Conservation (phyloP, 2,888 invertebrate species). For the Muscina levida region DNA sequence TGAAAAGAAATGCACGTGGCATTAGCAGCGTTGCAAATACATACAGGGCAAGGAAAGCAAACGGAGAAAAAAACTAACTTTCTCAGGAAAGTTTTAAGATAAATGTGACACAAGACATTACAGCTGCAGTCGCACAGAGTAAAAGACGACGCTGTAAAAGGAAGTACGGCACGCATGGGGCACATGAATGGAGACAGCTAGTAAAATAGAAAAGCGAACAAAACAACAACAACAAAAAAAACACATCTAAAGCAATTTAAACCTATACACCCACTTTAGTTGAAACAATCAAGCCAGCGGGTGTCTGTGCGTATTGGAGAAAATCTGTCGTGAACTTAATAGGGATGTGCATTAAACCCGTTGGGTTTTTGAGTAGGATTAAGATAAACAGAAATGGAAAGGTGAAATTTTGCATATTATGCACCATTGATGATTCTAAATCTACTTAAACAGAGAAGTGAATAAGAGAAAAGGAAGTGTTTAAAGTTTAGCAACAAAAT, state of each 20-base stretch:
- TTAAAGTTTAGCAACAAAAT: too few species aligned
- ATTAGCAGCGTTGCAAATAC: neutral
- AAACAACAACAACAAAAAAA: too few species aligned
- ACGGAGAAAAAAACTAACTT: conserved; percentile 58
- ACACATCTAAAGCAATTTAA: conserved; percentile 57
- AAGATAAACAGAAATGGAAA: too few species aligned
- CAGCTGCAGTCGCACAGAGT: conserved; percentile 62
- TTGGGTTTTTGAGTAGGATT: too few species aligned
- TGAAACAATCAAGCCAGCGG: conserved; percentile 65
- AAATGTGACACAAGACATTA: conserved; percentile 75
- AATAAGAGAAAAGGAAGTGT: too few species aligned
- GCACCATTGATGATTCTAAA: too few species aligned
- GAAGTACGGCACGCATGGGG: conserved; percentile 27
- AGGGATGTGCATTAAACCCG: too few species aligned
- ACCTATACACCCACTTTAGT: conserved; percentile 63
- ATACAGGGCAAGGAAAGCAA: neutral
- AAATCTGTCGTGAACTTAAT: too few species aligned
- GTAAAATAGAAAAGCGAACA: neutral
- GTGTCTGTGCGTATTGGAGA: neutral
- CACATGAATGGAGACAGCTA: conserved; percentile 66
- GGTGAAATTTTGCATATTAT: too few species aligned
- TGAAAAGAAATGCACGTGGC: conserved; percentile 1
- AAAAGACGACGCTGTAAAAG: too few species aligned
- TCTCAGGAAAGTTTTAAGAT: conserved; percentile 72
- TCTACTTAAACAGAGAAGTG: too few species aligned